These are phyloP conservation scores for Corella eumyota DNA, from an alignment of 23 tunicate species.

Conservation along the genomic window DNA sequence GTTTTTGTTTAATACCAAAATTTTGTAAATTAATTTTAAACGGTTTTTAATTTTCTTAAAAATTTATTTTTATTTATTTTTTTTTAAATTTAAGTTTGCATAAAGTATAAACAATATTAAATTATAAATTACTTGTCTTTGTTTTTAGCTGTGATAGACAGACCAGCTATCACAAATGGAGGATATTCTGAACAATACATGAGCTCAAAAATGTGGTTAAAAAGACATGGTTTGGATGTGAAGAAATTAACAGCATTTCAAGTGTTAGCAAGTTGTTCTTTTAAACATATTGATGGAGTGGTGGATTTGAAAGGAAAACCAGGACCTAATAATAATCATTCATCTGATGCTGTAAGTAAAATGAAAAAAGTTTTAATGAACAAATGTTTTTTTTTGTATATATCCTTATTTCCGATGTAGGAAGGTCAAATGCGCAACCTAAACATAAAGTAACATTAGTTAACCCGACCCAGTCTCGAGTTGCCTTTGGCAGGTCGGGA, in stretches of 20 bases:
- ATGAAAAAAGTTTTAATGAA: background rate
- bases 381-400: too few species aligned
- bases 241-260: conserved; percentile 62
- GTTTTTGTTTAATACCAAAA: too few species aligned
- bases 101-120: background rate
- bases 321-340: conserved; percentile 6
- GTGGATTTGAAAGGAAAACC: conserved; percentile 86
- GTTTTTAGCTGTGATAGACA: conserved; percentile 19
- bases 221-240: conserved; percentile 64
- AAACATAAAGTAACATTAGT: too few species aligned
- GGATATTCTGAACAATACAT: conserved; percentile 44
- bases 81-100: background rate
- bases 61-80: background rate
- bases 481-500: too few species aligned
- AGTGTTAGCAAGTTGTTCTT: conserved; percentile 61
- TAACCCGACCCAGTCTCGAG: too few species aligned
- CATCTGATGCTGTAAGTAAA: conserved; percentile 69
- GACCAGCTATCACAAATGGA: conserved; percentile 1
- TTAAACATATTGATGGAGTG: conserved; percentile 78
- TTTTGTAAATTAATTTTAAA: too few species aligned
- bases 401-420: too few species aligned
- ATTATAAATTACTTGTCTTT: too few species aligned
- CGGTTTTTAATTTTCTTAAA: too few species aligned
- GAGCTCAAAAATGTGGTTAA: conserved; percentile 76
- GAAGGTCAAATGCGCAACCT: too few species aligned